These are phyloP conservation scores for Etia nguti DNA, from an alignment of 2,113 vertebrate genomes.

Conservation along the genomic window DNA sequence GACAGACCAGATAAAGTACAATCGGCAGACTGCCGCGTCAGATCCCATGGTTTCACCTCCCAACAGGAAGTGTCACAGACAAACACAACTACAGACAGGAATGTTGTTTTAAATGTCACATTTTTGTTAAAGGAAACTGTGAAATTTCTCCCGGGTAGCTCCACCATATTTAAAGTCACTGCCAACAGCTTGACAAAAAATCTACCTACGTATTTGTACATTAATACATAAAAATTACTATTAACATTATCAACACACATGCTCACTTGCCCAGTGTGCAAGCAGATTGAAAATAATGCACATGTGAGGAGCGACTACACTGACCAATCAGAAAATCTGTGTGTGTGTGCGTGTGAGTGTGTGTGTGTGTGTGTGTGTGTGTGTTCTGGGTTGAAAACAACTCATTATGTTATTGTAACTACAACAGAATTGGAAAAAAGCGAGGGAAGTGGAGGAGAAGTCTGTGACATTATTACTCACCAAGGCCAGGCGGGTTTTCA, in stretches of 20 bases:
- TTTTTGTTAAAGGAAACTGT: neutral
- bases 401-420: neutral
- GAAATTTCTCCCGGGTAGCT: neutral
- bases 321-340: neutral
- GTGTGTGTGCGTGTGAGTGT: neutral
- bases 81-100: neutral
- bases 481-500: conserved; percentile 86
- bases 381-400: neutral
- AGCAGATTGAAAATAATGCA: too few species aligned
- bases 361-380: neutral
- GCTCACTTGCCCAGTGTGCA: neutral
- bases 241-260: neutral
- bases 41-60: neutral
- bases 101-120: neutral
- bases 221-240: neutral
- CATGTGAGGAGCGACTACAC: neutral
- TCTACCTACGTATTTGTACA: neutral
- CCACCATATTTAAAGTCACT: neutral
- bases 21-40: neutral
- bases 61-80: neutral
- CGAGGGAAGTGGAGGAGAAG: neutral
- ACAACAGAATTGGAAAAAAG: neutral
- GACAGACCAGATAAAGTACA: neutral
- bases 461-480: conserved; percentile 66
- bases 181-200: neutral